A percentile compares a stretch with the other conserved stretches of the same genome.
Evolutionary conservation across 2,113 vertebrate species (phyloP).

Genomic region (Limnothrissa miodon): DNA sequence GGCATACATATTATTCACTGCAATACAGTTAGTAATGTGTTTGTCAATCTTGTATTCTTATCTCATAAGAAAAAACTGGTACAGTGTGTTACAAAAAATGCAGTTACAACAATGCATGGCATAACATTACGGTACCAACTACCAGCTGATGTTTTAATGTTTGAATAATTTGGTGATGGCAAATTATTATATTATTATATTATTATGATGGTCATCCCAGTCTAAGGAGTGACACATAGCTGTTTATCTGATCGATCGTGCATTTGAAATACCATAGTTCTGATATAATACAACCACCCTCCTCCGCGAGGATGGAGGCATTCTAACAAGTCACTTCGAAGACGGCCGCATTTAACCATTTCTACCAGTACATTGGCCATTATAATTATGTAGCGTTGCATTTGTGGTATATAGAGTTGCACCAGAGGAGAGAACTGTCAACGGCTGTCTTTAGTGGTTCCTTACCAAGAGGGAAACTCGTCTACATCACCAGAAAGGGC

Average conservation of each 20-base stretch:
- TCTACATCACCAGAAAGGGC: constrained; percentile 11
- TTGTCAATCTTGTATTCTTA: no score
- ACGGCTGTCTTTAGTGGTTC: not conserved
- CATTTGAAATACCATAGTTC: not conserved
- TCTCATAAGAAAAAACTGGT: no score
- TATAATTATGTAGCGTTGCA: not conserved
- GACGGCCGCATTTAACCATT: not conserved
- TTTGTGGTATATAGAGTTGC: not conserved
- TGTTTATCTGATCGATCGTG: not conserved
- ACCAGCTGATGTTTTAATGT: no score
- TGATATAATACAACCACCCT: not conserved
- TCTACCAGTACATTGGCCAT: not conserved
- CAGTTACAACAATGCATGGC: no score
- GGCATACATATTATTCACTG: no score
- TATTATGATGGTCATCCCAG: not conserved
- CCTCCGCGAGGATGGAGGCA: not conserved
- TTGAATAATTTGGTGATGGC: not conserved
- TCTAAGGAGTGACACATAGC: not conserved
- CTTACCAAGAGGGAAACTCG: not conserved
- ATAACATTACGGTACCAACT: no score
- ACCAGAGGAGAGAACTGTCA: not conserved
- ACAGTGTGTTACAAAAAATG: no score
- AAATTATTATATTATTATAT: no score
- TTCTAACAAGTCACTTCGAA: not conserved
- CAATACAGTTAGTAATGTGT: no score